Evolutionary conservation across 2,888 invertebrate species (phyloP).

Genomic region (Cryptus viduatorius): DNA sequence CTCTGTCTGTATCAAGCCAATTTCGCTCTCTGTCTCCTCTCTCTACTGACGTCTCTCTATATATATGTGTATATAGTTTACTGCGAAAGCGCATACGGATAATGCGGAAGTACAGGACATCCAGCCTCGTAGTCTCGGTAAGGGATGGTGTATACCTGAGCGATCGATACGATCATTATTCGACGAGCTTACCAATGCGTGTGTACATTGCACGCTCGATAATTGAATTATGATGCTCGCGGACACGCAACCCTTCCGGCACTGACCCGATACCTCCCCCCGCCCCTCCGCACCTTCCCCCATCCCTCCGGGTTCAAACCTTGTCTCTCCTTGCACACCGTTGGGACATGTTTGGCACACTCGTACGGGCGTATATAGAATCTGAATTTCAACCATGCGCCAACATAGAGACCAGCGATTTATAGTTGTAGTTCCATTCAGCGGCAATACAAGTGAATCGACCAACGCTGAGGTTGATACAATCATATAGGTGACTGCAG

Average conservation of each 20-base stretch:
- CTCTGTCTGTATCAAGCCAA: background rate
- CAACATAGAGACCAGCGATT: conserved; percentile 71
- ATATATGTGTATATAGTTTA: conserved; percentile 41
- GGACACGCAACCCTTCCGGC: conserved; percentile 62
- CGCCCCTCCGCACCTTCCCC: background rate
- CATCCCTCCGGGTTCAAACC: background rate
- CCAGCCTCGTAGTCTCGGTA: conserved; percentile 21
- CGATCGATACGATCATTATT: conserved; percentile 68
- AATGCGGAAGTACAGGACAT: conserved; percentile 51
- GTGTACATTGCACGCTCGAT: conserved; percentile 67
- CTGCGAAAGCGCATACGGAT: conserved; percentile 31
- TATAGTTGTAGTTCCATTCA: conserved; percentile 72
- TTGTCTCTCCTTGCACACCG: conserved; percentile 18
- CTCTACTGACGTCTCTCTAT: conserved; percentile 11
- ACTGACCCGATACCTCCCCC: conserved; percentile 10
- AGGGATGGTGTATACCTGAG: conserved; percentile 1
- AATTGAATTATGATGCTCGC: conserved; percentile 69
- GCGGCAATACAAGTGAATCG: conserved; percentile 10
- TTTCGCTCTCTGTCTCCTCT: conserved; percentile 24
- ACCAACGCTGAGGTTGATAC: conserved; percentile 15
- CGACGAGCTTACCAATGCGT: conserved; percentile 67
- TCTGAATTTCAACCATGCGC: conserved; percentile 78
- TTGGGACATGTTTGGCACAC: conserved; percentile 75
- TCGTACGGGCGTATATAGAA: conserved; percentile 73
- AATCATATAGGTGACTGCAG: conserved; percentile 17